phyloP scores from a whole-genome alignment of 1,140 invertebrate species.

The Solen grandis region DNA sequence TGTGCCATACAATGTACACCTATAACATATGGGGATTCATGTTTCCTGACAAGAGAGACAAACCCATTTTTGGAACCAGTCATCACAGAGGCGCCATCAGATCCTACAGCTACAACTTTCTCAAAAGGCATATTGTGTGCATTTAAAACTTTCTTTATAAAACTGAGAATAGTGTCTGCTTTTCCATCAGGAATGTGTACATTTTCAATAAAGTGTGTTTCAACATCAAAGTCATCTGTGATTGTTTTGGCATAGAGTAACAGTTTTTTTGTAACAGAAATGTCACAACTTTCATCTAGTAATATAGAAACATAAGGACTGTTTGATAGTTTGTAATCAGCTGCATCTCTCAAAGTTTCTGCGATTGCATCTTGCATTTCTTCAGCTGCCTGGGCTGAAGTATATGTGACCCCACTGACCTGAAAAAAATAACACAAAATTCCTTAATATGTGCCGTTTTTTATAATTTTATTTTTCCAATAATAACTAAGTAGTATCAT shows the following conservation, averaged over 20 bases:
- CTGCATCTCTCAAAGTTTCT: neutral
- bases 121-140: neutral
- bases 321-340: neutral
- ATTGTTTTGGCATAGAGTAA: conserved; percentile 12
- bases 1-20: conserved; percentile 4
- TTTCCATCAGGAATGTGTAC: neutral
- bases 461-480: too few relatives aligned
- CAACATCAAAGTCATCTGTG: neutral
- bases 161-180: neutral
- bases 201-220: conserved; percentile 13
- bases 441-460: too few relatives aligned
- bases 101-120: neutral
- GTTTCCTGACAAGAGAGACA: neutral
- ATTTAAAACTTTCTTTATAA: neutral
- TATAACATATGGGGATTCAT: conserved; percentile 8
- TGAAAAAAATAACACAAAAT: too few relatives aligned
- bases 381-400: conserved; percentile 8
- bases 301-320: conserved; percentile 10
- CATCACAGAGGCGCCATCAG: neutral
- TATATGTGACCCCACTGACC: too few relatives aligned
- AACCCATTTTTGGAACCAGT: neutral
- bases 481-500: too few relatives aligned
- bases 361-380: conserved; percentile 17
- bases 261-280: conserved; percentile 24
- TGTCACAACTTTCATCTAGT: conserved; percentile 15